Conservation (phyloP, 2,888 invertebrate genomes). For the Yponomeuta malinellus region DNA sequence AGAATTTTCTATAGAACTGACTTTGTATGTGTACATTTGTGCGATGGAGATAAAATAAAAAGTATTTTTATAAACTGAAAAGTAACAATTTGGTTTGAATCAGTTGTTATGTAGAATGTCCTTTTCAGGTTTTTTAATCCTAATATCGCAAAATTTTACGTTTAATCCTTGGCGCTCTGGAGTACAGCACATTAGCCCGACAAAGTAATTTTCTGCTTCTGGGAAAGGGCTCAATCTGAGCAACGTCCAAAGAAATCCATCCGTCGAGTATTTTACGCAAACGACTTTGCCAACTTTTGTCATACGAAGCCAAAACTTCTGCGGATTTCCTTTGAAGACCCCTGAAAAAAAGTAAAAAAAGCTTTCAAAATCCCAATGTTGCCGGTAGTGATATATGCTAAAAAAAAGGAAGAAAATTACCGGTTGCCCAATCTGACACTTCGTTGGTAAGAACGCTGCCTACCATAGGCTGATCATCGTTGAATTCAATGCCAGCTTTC, state of each 20-base stretch:
- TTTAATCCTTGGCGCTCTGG: slow-evolving; percentile 43
- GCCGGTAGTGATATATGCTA: background rate
- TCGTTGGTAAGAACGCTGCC: slow-evolving; percentile 52
- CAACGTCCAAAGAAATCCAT: slow-evolving; percentile 42
- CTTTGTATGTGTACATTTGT: too few relatives aligned
- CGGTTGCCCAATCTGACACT: slow-evolving; percentile 59
- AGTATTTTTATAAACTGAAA: too few relatives aligned
- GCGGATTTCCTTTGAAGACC: slow-evolving; percentile 45
- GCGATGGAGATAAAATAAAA: too few relatives aligned
- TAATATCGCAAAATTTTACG: slow-evolving; percentile 43
- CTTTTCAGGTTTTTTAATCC: slow-evolving; percentile 34
- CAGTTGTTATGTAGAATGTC: slow-evolving; percentile 47
- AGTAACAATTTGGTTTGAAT: too few relatives aligned
- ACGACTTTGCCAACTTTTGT: slow-evolving; percentile 39
- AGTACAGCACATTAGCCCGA: slow-evolving; percentile 53
- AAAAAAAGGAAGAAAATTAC: slow-evolving; percentile 26
- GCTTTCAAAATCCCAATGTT: background rate
- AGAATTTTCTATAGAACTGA: too few relatives aligned
- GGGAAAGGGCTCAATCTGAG: slow-evolving; percentile 46
- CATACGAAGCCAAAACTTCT: slow-evolving; percentile 52
- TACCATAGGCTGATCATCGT: slow-evolving; percentile 59
- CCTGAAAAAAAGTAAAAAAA: slow-evolving; percentile 36
- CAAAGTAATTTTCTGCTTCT: slow-evolving; percentile 31
- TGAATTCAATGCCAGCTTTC: slow-evolving; percentile 58
- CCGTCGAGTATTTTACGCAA: slow-evolving; percentile 53